phyloP scores from a whole-genome alignment of 2,113 vertebrate species.

The Odocoileus hemionus region DNA sequence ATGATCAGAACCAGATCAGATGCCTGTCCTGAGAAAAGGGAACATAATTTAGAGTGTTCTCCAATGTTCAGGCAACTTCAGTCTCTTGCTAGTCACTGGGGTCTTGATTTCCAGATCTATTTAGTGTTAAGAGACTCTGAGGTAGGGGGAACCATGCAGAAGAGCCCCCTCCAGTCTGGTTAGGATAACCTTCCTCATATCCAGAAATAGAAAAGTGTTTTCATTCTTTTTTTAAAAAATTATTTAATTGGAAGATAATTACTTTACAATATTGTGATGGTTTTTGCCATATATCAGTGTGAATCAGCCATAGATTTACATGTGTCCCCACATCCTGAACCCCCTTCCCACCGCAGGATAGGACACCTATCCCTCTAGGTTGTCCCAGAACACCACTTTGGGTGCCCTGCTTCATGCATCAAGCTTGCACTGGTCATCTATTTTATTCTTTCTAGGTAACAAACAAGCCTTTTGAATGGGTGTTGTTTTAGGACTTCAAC shows the following conservation, averaged over 20 bases:
- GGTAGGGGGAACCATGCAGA: not conserved
- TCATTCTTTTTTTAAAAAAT: not conserved
- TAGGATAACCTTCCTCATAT: not conserved
- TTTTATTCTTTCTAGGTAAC: constrained; percentile 3
- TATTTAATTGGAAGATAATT: not conserved
- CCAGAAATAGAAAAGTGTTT: not conserved
- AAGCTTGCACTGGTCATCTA: not conserved
- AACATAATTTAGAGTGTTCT: not conserved
- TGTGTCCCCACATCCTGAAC: not conserved
- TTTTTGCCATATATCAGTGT: not conserved
- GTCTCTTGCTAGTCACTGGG: not conserved
- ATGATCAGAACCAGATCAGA: not conserved
- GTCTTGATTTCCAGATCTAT: not conserved
- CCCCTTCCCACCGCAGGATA: not conserved
- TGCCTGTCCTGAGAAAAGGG: not conserved
- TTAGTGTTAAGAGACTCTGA: not conserved
- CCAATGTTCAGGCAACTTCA: not conserved
- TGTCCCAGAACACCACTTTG: not conserved
- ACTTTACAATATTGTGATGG: not conserved
- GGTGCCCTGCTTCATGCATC: not conserved
- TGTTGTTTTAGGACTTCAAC: not conserved
- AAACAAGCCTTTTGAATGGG: not conserved
- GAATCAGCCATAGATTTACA: not conserved
- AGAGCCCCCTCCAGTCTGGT: not conserved
- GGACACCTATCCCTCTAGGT: not conserved